Evolutionary conservation across 23 tunicate species (phyloP).

Genomic region (Styela clava): DNA sequence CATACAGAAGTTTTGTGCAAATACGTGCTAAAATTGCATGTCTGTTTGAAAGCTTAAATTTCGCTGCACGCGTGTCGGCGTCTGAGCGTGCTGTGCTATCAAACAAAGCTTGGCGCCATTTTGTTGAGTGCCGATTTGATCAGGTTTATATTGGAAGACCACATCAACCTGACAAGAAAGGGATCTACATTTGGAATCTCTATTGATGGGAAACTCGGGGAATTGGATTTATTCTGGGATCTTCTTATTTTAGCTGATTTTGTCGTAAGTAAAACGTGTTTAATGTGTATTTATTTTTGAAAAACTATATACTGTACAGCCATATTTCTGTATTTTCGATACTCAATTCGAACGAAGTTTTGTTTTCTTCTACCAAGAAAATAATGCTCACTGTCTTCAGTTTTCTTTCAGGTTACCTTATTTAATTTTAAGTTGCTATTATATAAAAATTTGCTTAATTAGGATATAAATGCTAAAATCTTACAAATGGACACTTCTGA

Average conservation of each 20-base stretch:
- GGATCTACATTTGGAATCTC: not conserved
- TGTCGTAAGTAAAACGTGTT: not conserved
- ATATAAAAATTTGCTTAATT: not conserved
- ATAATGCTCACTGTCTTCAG: not conserved
- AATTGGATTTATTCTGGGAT: not conserved
- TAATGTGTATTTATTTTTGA: no score
- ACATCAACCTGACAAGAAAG: not conserved
- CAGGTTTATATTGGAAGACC: not conserved
- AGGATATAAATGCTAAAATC: not conserved
- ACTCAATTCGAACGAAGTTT: not conserved
- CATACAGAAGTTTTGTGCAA: not conserved
- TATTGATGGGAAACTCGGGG: not conserved
- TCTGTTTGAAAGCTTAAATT: not conserved
- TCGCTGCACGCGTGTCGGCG: not conserved
- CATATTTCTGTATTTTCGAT: not conserved
- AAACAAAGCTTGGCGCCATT: not conserved
- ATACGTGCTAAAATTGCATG: not conserved
- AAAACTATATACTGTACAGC: not conserved
- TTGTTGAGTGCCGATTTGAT: not conserved
- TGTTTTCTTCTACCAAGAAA: not conserved
- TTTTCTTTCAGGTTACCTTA: not conserved
- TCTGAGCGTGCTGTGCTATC: not conserved
- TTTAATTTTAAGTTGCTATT: not conserved
- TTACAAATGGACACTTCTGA: not conserved
- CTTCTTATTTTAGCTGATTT: not conserved